phyloP scores from a whole-genome alignment of 2,113 vertebrate species.

The Elanus axillaris region DNA sequence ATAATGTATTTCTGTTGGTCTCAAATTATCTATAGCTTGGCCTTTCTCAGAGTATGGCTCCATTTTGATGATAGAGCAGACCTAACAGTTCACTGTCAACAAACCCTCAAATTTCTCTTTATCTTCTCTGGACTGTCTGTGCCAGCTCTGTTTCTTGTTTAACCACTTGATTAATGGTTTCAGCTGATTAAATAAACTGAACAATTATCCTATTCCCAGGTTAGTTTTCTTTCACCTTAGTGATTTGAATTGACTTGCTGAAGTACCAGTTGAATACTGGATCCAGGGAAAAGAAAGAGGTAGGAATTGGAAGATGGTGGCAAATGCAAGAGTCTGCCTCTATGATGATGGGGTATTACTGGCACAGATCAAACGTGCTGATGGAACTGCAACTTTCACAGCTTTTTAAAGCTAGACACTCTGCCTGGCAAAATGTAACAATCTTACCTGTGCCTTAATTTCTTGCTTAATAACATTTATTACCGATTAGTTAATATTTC shows the following conservation, averaged over 20 bases:
- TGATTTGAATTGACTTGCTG: neutral
- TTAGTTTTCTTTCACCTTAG: neutral
- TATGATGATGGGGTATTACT: neutral
- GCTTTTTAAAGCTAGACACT: neutral
- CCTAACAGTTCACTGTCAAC: neutral
- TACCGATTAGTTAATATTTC: neutral
- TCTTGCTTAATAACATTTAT: neutral
- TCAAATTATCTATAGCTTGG: neutral
- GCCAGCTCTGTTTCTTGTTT: neutral
- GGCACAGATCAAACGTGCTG: neutral
- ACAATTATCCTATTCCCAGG: neutral
- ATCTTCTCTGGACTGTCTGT: neutral
- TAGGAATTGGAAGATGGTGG: neutral
- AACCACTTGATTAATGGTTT: neutral
- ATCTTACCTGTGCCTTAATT: neutral
- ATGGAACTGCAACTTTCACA: neutral
- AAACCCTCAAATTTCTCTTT: neutral
- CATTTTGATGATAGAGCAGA: neutral
- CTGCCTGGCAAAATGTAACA: neutral
- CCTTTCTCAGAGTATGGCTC: neutral
- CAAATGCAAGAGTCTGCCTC: neutral
- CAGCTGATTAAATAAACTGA: neutral
- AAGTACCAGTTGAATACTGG: neutral
- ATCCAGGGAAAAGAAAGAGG: neutral
- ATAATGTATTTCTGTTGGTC: neutral